Evolutionary conservation across 2,888 invertebrate species (phyloP), one percentile per base, ranked within the genome.

Genomic region (Microplitis deprimator): DNA sequence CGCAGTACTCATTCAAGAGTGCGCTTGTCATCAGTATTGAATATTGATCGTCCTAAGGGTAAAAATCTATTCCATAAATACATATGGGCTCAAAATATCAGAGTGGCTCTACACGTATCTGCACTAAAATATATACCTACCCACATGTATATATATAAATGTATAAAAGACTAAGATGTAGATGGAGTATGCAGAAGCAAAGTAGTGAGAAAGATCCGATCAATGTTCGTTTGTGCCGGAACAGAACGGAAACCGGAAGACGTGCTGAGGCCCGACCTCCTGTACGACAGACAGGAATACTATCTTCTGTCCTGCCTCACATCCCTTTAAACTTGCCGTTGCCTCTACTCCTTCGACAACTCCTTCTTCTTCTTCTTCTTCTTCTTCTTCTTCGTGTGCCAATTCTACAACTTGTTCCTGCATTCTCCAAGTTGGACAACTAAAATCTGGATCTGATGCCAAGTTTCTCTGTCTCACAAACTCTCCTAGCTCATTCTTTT

Each of bases 401-500:
- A 82, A 82, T 82, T 81, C 80, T 75, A 77, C 79, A 81, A 81
- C 80, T 79, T 78, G 67, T 74, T 77, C 73, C 73, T 41, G 64
- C 39, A 40, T 39, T 62, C 72, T 61, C 67, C 76, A 72, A 80
- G 76, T 81, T 77, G 82, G 82, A 83, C 84, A 85, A 84, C 83
- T 79, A 80, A 85, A 86, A 86, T 85, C 83, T 83, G 79, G 83
- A 85, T 82, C 77, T 85, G 82, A 85, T 85, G 86, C 86, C 86
- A 88, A 87, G 83, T 87, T 85, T 84, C 82, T 70, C 79, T 74
- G 71, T 69, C 69, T 50, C 69, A 41, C 41, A 1, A 17, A 20
- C 50, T 69, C 69, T 50, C 41, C 13, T 50, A 50, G 13, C 13
- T 50, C 50, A 10, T 50, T 50, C 50, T 50, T 50, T 50, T 6